Conservation (phyloP, 2,888 invertebrate species). For the Callimorpha dominula region DNA sequence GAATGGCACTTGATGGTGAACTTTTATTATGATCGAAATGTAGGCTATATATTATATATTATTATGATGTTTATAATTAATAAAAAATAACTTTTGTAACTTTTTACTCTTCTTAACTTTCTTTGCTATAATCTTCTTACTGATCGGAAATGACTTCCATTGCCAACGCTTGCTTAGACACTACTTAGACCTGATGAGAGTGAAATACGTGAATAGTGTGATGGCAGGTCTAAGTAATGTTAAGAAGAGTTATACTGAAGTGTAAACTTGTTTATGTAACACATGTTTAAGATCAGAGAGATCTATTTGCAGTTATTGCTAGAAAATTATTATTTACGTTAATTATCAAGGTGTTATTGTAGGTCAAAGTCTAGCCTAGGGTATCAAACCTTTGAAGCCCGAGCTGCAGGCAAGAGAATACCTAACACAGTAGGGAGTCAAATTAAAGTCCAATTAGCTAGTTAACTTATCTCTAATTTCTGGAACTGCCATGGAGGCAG, state of each 20-base stretch:
- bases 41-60: constrained; percentile 10
- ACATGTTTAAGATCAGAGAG: too few relatives aligned
- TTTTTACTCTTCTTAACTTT: neutral
- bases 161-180: neutral
- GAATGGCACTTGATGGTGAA: constrained; percentile 56
- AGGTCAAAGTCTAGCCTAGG: too few relatives aligned
- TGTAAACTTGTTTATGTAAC: neutral
- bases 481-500: too few relatives aligned
- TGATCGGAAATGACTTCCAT: neutral
- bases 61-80: constrained; percentile 12
- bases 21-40: constrained; percentile 34
- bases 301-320: too few relatives aligned
- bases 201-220: neutral
- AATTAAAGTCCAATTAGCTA: too few relatives aligned
- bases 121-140: neutral
- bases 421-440: too few relatives aligned
- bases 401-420: too few relatives aligned
- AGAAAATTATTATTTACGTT: too few relatives aligned
- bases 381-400: too few relatives aligned
- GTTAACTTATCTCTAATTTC: too few relatives aligned
- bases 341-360: too few relatives aligned
- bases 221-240: neutral
- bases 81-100: neutral
- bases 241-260: neutral
- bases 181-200: neutral